These are phyloP conservation scores for Suricata suricatta DNA, from an alignment of 2,113 vertebrate genomes.

Conservation along the genomic window DNA sequence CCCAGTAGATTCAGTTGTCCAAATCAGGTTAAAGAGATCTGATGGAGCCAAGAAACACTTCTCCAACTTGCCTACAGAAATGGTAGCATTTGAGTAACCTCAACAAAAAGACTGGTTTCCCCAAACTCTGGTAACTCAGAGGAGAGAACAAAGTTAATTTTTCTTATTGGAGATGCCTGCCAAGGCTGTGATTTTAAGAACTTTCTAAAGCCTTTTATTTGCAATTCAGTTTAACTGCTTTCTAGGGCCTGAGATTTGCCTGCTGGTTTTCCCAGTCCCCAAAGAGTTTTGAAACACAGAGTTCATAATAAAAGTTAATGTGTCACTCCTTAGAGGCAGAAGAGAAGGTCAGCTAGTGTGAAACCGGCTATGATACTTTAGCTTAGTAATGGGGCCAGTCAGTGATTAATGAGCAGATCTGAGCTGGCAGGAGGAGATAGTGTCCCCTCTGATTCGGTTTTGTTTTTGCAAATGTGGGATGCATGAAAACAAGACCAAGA, in stretches of 20 bases:
- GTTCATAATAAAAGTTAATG: constrained; percentile 63
- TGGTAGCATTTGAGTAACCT: background rate
- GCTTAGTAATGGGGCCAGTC: background rate
- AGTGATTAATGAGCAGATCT: constrained; percentile 25
- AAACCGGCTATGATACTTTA: background rate
- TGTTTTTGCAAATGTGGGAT: constrained; percentile 56
- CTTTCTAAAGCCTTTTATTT: constrained; percentile 55
- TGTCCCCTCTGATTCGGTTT: constrained; percentile 14
- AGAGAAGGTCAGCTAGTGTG: constrained; percentile 7
- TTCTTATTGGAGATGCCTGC: background rate
- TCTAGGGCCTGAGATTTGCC: constrained; percentile 55
- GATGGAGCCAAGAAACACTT: background rate
- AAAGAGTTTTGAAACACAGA: constrained; percentile 42
- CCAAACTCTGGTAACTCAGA: constrained; percentile 33
- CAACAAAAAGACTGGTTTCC: background rate
- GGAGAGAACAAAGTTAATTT: constrained; percentile 42
- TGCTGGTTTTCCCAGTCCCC: constrained; percentile 45
- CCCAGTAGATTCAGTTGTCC: background rate
- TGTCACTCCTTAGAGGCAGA: constrained; percentile 43
- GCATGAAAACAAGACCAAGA: constrained; percentile 26
- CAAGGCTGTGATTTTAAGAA: constrained; percentile 42
- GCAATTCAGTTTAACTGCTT: constrained; percentile 59
- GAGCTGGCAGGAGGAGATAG: background rate
- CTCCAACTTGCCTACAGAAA: background rate
- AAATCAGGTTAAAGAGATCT: background rate